Evolutionary conservation across 2,888 invertebrate genomes (phyloP), one percentile per base, ranked within the genome.

Genomic region (Apotomis turbidana): DNA sequence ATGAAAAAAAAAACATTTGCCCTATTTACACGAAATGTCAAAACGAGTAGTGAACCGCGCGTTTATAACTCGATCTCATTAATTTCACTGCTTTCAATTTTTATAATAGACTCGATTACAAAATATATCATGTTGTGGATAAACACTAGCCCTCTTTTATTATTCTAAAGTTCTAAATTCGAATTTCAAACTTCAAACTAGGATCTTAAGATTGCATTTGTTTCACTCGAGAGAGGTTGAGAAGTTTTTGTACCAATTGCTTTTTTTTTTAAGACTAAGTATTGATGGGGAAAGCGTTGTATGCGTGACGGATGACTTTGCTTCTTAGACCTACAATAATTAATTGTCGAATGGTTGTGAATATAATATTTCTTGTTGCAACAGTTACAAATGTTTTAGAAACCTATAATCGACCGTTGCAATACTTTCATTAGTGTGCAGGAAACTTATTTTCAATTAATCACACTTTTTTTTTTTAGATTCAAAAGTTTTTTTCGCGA

Each of bases 291-390:
- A 62, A 69, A 62, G 51, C 63, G 63, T 70, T 64, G 52, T 57
- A 63, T 51, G 6, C 38, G 46, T 57, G 74, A 74, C 71, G 75
- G 71, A 75, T 76, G 74, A 69, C 66, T 69, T 66, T 74, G 63
- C 70, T 15, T 74, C 78, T 74, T 80, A 81, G 78, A 83, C 81
- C 81, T 81, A 84, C 85, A 81, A 80, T 83, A 81, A 80, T 83
- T 79, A 85, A 84, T 79, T 79, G 83, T 78, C 27, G 87, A 84
- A 89, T 83, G 90, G 90, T 90, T 90, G 89, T 90, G 90, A 87
- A 83, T 82, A 84, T 84, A 82, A 81, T 83, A 81, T 83, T 85
- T 87, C 85, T 87, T 88, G 89, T 88, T 89, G 85, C 83, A 78
- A 81, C 85, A 81, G 80, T 84, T 85, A 79, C 73, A 63, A 54